phyloP scores from a whole-genome alignment of 2,113 vertebrate species.

The Toxotes jaculatrix region DNA sequence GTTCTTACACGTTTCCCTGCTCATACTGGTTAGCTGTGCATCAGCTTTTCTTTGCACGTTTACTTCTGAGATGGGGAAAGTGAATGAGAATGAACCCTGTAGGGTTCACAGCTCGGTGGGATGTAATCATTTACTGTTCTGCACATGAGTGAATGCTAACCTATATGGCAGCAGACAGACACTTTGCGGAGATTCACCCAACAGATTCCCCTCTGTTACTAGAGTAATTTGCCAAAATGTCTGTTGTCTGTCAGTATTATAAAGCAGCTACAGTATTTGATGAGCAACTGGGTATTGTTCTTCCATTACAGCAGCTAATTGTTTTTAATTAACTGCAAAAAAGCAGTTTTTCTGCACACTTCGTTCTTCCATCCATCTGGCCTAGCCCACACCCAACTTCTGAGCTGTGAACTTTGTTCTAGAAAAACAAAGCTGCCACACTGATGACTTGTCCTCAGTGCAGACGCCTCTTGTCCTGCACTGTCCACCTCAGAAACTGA shows the following conservation, averaged over 20 bases:
- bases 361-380: neutral
- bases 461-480: neutral
- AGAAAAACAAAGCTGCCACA: neutral
- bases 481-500: neutral
- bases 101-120: constrained; percentile 18
- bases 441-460: constrained; percentile 2
- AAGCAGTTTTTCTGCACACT: neutral
- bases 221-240: neutral
- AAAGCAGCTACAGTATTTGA: neutral
- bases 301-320: neutral
- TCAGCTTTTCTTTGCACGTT: neutral
- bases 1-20: neutral
- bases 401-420: neutral
- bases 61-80: neutral
- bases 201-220: neutral
- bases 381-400: neutral
- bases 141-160: neutral
- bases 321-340: neutral
- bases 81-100: neutral
- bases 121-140: constrained; percentile 29
- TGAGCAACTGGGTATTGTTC: neutral
- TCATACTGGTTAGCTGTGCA: neutral
- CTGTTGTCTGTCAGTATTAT: neutral
- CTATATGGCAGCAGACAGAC: neutral
- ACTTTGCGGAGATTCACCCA: neutral